These are phyloP conservation scores for Leguminivora glycinivorella DNA, from an alignment of 1,140 invertebrate genomes.

Conservation along the genomic window DNA sequence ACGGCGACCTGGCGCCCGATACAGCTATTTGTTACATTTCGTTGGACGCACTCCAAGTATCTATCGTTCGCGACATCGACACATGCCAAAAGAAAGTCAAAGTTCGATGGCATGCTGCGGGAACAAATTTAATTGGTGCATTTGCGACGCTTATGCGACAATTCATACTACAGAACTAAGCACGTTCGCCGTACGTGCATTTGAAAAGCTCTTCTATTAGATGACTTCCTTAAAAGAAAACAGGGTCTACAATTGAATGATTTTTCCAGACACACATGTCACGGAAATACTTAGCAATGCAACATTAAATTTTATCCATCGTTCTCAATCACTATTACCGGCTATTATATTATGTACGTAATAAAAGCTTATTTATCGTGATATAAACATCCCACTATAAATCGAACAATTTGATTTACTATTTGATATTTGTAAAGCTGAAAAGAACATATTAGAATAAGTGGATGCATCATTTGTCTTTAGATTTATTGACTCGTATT, in stretches of 20 bases:
- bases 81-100: slow-evolving; percentile 68
- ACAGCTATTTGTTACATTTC: slow-evolving; percentile 70
- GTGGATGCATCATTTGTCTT: background rate
- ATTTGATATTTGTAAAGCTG: background rate
- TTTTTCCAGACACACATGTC: background rate
- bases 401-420: background rate
- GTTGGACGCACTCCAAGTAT: slow-evolving; percentile 64
- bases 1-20: slow-evolving; percentile 60
- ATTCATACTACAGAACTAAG: background rate
- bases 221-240: slow-evolving; percentile 1
- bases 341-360: background rate
- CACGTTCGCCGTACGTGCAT: background rate
- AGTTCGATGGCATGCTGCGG: slow-evolving; percentile 61
- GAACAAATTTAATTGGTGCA: slow-evolving; percentile 34
- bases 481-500: background rate
- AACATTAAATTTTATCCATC: background rate
- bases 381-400: slow-evolving; percentile 7
- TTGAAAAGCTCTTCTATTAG: background rate
- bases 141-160: slow-evolving; percentile 27
- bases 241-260: background rate
- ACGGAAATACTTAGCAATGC: background rate
- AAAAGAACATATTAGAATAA: background rate
- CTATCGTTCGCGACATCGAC: slow-evolving; percentile 52
- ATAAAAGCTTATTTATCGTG: background rate
- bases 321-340: background rate